A percentile compares a stretch with the other conserved stretches of the same genome.
phyloP scores from a whole-genome alignment of 2,888 invertebrate genomes.

The Craniophora ligustri region DNA sequence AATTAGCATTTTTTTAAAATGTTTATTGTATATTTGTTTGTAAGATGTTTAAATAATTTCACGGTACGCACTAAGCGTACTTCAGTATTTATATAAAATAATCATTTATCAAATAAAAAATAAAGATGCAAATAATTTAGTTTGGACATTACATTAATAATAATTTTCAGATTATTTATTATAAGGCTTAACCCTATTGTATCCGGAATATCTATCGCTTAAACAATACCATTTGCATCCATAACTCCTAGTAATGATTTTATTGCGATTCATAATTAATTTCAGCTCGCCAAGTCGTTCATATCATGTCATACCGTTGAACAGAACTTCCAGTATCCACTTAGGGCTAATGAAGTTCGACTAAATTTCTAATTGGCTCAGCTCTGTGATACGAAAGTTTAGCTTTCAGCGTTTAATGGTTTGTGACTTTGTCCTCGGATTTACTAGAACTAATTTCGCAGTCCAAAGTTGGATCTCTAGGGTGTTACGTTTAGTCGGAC shows the following conservation, averaged over 20 bases:
- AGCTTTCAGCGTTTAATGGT: slow-evolving; percentile 69
- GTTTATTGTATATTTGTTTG: no score
- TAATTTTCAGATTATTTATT: no score
- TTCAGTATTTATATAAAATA: no score
- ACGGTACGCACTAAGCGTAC: no score
- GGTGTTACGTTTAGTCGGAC: slow-evolving; percentile 52
- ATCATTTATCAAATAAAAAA: no score
- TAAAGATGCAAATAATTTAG: no score
- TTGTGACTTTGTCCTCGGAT: slow-evolving; percentile 68
- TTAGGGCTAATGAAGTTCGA: slow-evolving; percentile 63
- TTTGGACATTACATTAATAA: no score
- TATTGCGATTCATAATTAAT: slow-evolving; percentile 30
- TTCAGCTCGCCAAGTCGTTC: slow-evolving; percentile 31
- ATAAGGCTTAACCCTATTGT: no score
- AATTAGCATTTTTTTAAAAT: no score
- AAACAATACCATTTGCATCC: not conserved
- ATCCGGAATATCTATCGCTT: no score
- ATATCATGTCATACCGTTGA: slow-evolving; percentile 45
- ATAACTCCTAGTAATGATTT: slow-evolving; percentile 4
- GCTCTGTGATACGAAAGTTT: slow-evolving; percentile 66
- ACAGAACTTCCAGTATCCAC: slow-evolving; percentile 48
- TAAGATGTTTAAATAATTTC: no score
- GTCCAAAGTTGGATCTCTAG: slow-evolving; percentile 58
- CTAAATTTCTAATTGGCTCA: slow-evolving; percentile 68
- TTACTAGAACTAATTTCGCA: slow-evolving; percentile 66